Evolutionary conservation across 2,797 vertebrate genomes (phyloP).

Genomic region (Gymnothorax reevesii): DNA sequence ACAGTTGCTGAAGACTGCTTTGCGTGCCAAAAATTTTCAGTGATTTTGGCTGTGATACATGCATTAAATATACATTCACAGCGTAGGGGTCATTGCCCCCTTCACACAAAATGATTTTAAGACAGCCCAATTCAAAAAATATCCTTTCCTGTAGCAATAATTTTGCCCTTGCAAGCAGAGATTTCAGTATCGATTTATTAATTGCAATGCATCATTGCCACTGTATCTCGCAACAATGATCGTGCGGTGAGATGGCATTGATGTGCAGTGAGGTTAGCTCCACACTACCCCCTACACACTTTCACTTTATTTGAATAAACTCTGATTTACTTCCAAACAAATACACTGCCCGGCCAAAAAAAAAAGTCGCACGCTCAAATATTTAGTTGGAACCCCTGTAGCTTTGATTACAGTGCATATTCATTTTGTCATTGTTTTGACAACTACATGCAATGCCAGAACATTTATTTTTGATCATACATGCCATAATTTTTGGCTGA

Average conservation of each 20-base stretch:
- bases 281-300: background rate
- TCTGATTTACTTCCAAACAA: background rate
- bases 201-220: background rate
- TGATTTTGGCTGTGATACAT: background rate
- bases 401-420: too few relatives aligned
- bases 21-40: background rate
- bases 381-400: too few relatives aligned
- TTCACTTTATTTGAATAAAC: background rate
- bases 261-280: background rate
- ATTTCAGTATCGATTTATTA: background rate
- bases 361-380: too few relatives aligned
- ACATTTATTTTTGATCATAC: too few relatives aligned
- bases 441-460: too few relatives aligned
- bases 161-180: background rate
- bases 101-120: background rate
- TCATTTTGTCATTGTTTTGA: too few relatives aligned
- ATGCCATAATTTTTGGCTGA: too few relatives aligned
- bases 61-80: background rate
- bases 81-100: background rate
- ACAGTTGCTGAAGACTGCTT: background rate
- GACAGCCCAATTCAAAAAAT: background rate
- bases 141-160: background rate
- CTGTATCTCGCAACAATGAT: background rate
- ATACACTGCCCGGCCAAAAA: too few relatives aligned
- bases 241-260: background rate